Evolutionary conservation across 2,113 vertebrate genomes (phyloP), one percentile per base, ranked within the genome.

Genomic region (Macroglossus sobrinus): DNA sequence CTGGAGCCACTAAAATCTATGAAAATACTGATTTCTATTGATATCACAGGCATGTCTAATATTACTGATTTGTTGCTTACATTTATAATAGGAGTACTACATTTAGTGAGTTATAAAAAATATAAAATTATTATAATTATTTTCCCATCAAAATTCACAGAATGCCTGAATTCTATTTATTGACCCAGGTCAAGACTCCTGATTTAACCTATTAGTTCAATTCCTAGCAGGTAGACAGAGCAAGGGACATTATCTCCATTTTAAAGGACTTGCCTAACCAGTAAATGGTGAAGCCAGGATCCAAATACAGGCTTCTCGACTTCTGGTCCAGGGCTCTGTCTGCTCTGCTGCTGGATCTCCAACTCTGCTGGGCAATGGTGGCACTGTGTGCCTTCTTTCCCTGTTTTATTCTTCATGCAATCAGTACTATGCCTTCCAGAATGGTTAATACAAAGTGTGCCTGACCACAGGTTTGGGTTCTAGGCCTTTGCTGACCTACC

Each of bases 401-500:
- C 50, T 10, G 14, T 14, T 45, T 59, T 55, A 43, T 45, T 78
- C 57, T 35, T 85, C 81, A 81, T 2, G 38, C 22, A 16, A 24
- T 69, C 12, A 57, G 79, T 10, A 61, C 35, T 26, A 45, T 72
- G 61, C 33, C 72, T 82, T 78, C 50, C 57, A 8, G 63, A 76
- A 80, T 7, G 15, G 53, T 30, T n/a, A 75, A 84, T 3, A 40
- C 3, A 45, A 18, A n/a, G 11, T 13, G 13, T 66, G 40, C 10
- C 45, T 16, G 53, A 35, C 24, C 5, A 6, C 1, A 10, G 35
- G 35, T 26, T 4, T 14, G 19, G 2, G 63, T 19, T 74, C 78
- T 26, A 33, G 69, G 57, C 88, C 82, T 40, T n/a, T 55, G 84
- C 45, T 79, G 30, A 97, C 98, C 96, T 97, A 99, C 99, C 99